Evolutionary conservation across 2,113 vertebrate species (phyloP), one percentile per base, ranked within the genome.

Genomic region (Vimba vimba): DNA sequence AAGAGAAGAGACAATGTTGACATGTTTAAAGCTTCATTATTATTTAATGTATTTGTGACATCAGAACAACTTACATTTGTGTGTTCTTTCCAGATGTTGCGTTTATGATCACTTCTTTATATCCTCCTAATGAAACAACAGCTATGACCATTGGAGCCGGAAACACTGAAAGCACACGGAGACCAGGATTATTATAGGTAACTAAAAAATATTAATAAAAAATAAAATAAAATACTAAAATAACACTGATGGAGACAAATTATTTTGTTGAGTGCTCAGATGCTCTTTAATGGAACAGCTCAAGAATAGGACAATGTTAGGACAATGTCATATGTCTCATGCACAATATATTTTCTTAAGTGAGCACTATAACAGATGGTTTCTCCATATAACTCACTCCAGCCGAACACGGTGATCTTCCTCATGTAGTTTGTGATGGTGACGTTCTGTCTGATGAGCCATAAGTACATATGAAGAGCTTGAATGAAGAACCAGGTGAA

Each of bases 401-500:
- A 97, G 90, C 94, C 95, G 0, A 92, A 0, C 4, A 94, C 30
- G 0, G 33, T 36, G 30, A 36, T 36, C 66, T 39, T 69, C 33
- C 30, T 69, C 33, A 39, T 21, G 88, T 96, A 96, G 83, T 91
- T 87, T 4, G 79, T 85, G 33, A 94, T 90, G 62, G 93, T 92
- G 85, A 60, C 89, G 52, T 93, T 91, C 1, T 93, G 79, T 89
- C 59, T 93, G 87, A 89, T 47, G 0, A 94, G 84, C 4, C 93
- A 91, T 2, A 96, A 87, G 90, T 94, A 95, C 79, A 96, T 86
- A 82, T 97, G 95, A 17, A 95, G 92, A 62, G 93, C 95, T 79
- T 86, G 30, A 94, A 90, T 69, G 93, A 86, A 91, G 33, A 82
- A 96, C 95, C 95, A 97, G 87, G 91, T 96, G 84, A 96, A 96